Evolutionary conservation across 2,888 invertebrate species (phyloP), one percentile per base, ranked within the genome.

Genomic region (Pasiphila rectangulata): DNA sequence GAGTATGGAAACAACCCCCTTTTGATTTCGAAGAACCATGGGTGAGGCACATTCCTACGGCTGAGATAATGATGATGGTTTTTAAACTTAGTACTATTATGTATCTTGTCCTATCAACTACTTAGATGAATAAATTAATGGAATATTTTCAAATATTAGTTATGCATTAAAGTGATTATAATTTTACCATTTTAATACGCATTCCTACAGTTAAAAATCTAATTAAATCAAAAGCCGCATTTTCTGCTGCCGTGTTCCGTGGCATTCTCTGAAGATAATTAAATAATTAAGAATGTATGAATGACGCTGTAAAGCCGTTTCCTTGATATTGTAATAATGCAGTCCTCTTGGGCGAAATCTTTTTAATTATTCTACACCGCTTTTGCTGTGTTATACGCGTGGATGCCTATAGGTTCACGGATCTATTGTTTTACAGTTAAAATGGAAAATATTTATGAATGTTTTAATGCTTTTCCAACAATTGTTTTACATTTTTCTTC

Each of bases 281-380:
- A 85, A 86, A 85, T 86, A 83, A 86, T 87, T 85, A 86, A 83
- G 73, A 84, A 85, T 86, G 83, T 84, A 85, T 86, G 84, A 86
- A 83, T 84, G 80, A 83, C 75, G 82, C 75, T 75, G 79, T 80
- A 81, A 80, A 84, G 79, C 79, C 78, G 81, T 83, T 84, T 78
- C 75, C 58, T 76, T 79, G 79, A 83, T 83, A 83, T 82, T 81
- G 83, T 85, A 82, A 85, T 85, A 86, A 85, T 84, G 84, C 83
- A 85, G 82, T 82, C 76, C 84, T 84, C 83, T 74, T 80, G 83
- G 79, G 83, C 67, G 56, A 80, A 83, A 80, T 83, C 80, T 83
- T 85, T 83, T 83, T 75, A 84, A 85, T 84, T 82, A 85, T 84
- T 85, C 83, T 80, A 79, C 76, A 69, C 75, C 72, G 64, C 67